Conservation (phyloP, 2,888 invertebrate genomes). For the Hymenopus coronatus region DNA sequence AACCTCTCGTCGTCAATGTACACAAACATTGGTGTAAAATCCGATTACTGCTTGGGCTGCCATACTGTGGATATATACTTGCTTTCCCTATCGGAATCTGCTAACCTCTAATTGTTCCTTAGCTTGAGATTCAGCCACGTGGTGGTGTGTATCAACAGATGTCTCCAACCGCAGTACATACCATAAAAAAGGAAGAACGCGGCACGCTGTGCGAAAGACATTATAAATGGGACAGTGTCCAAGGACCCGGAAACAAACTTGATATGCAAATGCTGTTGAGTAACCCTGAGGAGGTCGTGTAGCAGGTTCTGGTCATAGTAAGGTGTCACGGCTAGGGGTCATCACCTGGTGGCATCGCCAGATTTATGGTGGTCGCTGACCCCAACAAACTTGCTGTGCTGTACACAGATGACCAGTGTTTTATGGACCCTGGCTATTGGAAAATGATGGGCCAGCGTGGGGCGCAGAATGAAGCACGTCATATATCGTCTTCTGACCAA, state of each 20-base stretch:
- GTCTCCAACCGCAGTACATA: neutral
- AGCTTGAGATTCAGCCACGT: too few relatives aligned
- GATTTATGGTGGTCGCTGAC: neutral
- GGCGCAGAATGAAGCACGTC: neutral
- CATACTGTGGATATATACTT: too few relatives aligned
- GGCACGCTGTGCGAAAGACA: neutral
- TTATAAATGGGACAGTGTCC: neutral
- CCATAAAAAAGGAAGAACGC: neutral
- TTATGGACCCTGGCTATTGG: neutral
- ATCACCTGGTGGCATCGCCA: neutral
- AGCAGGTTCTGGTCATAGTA: neutral
- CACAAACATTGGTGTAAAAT: too few relatives aligned
- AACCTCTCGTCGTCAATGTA: too few relatives aligned
- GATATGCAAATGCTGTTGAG: neutral
- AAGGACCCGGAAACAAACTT: neutral
- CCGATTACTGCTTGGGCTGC: too few relatives aligned
- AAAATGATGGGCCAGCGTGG: neutral
- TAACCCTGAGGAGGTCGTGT: neutral
- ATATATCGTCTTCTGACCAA: neutral
- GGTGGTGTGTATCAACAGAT: too few relatives aligned
- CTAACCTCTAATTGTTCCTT: too few relatives aligned
- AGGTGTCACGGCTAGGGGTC: neutral
- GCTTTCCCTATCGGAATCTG: too few relatives aligned
- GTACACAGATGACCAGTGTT: neutral
- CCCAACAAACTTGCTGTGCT: neutral